Evolutionary conservation across 2,888 invertebrate species (phyloP).

Genomic region (Morinoia aosen): DNA sequence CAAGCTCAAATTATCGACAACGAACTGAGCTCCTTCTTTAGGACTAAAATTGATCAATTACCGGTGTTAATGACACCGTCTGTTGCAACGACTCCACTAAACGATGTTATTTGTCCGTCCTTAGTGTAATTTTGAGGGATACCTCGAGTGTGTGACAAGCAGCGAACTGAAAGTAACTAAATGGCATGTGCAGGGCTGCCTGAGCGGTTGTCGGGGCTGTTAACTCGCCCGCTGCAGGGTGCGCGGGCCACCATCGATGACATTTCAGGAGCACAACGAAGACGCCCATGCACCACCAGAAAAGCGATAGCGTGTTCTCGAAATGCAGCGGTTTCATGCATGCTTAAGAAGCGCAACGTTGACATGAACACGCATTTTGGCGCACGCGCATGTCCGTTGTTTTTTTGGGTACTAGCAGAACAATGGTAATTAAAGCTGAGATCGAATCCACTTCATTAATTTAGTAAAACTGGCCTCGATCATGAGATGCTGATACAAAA

Average conservation of each 20-base stretch:
- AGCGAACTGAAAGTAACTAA: background rate
- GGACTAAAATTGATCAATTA: conserved; percentile 51
- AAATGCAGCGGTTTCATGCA: background rate
- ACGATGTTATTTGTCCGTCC: conserved; percentile 51
- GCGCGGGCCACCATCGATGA: conserved; percentile 31
- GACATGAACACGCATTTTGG: too few species aligned
- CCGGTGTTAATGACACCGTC: conserved; percentile 51
- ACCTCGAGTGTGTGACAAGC: conserved; percentile 35
- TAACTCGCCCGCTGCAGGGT: background rate
- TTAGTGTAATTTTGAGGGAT: conserved; percentile 44
- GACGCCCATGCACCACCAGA: background rate
- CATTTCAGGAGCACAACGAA: background rate
- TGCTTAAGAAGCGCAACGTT: background rate
- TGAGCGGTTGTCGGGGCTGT: background rate
- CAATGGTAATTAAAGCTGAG: too few species aligned
- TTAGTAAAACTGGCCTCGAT: background rate
- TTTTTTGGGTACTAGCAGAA: too few species aligned
- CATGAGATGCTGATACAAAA: background rate
- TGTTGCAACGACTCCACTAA: conserved; percentile 50
- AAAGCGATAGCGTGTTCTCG: background rate
- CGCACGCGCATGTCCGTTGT: too few species aligned
- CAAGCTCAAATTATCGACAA: conserved; percentile 40
- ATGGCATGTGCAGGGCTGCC: conserved; percentile 27
- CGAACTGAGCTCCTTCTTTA: background rate
- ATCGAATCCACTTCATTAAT: background rate